Base-by-base conservation (phyloP, 2,113 vertebrate species). In the Xiphophorus hellerii region DNA sequence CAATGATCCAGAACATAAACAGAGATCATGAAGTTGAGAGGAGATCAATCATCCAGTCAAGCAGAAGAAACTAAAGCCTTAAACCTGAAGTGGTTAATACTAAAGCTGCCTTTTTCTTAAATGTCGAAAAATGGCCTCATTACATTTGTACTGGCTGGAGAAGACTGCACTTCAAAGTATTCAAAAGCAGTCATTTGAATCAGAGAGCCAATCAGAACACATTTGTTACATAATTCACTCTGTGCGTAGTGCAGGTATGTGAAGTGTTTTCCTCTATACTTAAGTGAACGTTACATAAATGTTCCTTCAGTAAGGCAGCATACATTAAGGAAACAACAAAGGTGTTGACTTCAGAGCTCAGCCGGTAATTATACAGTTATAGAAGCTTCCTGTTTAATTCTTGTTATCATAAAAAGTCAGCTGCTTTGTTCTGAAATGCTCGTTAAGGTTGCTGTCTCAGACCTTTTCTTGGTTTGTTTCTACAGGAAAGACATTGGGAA, bases 51-150 rank as follows among this genome's bases (percentile, higher is more conserved):
- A 67, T 76, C 10, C 42, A 65, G 25, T 33, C 29, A 25, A 28
- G 17, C 1, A 25, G 35, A 25, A 22, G 30, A 17, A 54, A 73
- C 33, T 39, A 8, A 61, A 69, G 51, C 0, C 12, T 28, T 29
- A 39, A 7, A n/a, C 30, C 51, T 71, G 4, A 63, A 62, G 33
- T 48, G 72, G 29, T 81, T 71, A 27, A 78, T 76, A 70, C 58
- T 76, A 63, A 29, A 70, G 31, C 65, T 61, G 65, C 5, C 65
- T 65, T 35, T 11, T 25, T 7, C 30, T 12, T 3, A 37, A 62
- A 77, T 82, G 22, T n/a, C 60, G 66, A 86, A 62, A 73, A 76
- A 84, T 65, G 29, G 54, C 35, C 13, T 65, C 6, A n/a, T 66
- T 71, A 65, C 15, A 27, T 12, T 9, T 31, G 51, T 44, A 44